Percentiles rank a stretch among this genome's conserved stretches.
Conservation (phyloP, 2,797 vertebrate species). For the Gymnothorax javanicus region DNA sequence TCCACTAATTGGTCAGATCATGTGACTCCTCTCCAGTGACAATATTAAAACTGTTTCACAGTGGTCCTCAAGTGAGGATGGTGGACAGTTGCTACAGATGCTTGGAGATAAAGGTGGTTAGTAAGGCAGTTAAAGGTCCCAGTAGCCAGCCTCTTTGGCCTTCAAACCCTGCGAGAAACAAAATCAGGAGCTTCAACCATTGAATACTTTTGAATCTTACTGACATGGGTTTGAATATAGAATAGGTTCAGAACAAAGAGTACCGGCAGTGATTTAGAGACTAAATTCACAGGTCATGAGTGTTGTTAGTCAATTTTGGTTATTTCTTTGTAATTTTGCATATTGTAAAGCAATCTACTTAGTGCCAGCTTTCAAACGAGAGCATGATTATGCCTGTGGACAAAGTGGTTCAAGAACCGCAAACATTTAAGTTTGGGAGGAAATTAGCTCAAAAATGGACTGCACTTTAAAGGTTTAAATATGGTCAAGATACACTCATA, state of each 20-base stretch:
- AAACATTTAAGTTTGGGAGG: too few species aligned
- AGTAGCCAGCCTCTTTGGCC: neutral
- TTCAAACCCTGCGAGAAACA: neutral
- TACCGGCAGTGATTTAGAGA: neutral
- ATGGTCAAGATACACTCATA: too few species aligned
- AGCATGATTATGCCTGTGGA: too few species aligned
- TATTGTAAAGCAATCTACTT: too few species aligned
- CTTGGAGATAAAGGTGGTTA: too few species aligned
- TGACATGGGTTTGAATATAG: neutral
- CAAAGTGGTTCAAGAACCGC: too few species aligned
- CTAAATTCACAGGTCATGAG: neutral
- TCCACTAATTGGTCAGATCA: neutral
- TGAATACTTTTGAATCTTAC: neutral
- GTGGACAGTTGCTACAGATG: constrained; percentile 18
- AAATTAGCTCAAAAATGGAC: too few species aligned
- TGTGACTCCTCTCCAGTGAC: constrained; percentile 30
- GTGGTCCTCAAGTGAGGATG: constrained; percentile 23
- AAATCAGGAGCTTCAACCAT: neutral
- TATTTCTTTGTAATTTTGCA: too few species aligned
- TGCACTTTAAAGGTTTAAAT: too few species aligned
- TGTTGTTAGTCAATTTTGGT: too few species aligned
- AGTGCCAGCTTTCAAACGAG: too few species aligned
- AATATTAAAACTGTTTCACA: constrained; percentile 32
- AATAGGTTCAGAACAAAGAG: neutral
- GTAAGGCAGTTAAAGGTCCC: too few species aligned